phyloP scores from a whole-genome alignment of 2,113 vertebrate genomes.

The Percina caprodes region DNA sequence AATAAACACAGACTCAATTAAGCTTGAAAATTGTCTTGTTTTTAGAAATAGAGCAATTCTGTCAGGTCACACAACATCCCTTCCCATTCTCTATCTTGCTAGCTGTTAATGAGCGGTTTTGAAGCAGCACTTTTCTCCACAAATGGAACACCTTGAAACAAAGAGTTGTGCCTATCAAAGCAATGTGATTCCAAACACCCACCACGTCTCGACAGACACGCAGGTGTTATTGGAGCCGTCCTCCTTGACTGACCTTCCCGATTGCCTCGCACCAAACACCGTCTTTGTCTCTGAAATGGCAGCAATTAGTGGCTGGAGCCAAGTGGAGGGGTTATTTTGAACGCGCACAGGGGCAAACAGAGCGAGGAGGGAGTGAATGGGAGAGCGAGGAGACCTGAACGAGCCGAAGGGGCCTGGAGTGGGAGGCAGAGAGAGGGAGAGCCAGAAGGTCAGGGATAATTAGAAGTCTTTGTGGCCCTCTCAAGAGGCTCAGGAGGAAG shows the following conservation, averaged over 20 bases:
- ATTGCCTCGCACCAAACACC: slow-evolving; percentile 58
- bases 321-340: slow-evolving; percentile 75
- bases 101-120: slow-evolving; percentile 62
- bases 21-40: slow-evolving; percentile 26
- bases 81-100: slow-evolving; percentile 25
- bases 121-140: slow-evolving; percentile 51
- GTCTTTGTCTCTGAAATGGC: slow-evolving; percentile 77
- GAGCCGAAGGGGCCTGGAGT: slow-evolving; percentile 70
- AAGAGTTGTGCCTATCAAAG: slow-evolving; percentile 70
- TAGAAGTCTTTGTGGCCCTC: slow-evolving; percentile 84
- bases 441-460: slow-evolving; percentile 88
- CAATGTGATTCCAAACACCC: slow-evolving; percentile 57
- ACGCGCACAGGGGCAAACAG: slow-evolving; percentile 63
- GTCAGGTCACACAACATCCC: slow-evolving; percentile 10
- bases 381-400: slow-evolving; percentile 54
- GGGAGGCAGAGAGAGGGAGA: slow-evolving; percentile 70
- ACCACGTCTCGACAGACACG: slow-evolving; percentile 42
- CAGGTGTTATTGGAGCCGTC: slow-evolving; percentile 69
- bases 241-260: slow-evolving; percentile 81
- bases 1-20: not conserved
- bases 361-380: slow-evolving; percentile 40
- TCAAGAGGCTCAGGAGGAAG: slow-evolving; percentile 79
- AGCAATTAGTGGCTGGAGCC: slow-evolving; percentile 79
- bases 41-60: slow-evolving; percentile 38
- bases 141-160: slow-evolving; percentile 69